Evolutionary conservation across 2,888 invertebrate species (phyloP), one percentile per base, ranked within the genome.

Genomic region (Argynnis bischoffii): DNA sequence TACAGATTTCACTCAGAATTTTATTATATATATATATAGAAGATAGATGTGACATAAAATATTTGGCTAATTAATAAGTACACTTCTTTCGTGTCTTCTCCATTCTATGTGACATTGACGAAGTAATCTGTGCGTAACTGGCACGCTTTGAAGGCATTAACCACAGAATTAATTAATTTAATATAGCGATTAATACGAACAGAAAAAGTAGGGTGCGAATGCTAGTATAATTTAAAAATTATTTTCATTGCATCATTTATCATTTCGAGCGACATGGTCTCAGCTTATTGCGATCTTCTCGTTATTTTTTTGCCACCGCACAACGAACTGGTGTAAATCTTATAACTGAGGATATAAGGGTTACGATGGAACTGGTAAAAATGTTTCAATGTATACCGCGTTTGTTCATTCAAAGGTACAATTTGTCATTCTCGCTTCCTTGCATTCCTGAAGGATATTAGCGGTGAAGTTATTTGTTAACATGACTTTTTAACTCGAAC

Each of bases 351-450:
- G n/a, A 21, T 35, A 61, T 71, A 66, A 69, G 69, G 56, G 57
- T 57, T 55, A 57, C 3, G 18, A 26, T 59, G 48, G 26, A 41
- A 41, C 48, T 31, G n/a, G 51, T 60, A 47, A 47, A 68, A 69
- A 35, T 41, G 16, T 68, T 60, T 51, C 57, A 68, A 60, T 47
- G 66, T 61, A 48, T 21, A 48, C 55, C 59, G 48, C 54, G 69
- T 54, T 70, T 59, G 50, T 60, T 61, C 55, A 69, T 69, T 70
- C 69, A 63, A 67, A 65, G 67, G 55, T 54, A 66, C 69, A 70
- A 72, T 74, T 75, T 76, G 73, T 75, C 73, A 74, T 74, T 74
- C 67, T 73, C 72, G 73, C 72, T 74, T 72, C 70, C 72, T 66
- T 67, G 75, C 74, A 72, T 74, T 72, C 72, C 67, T 72, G 64